These are phyloP conservation scores for Chrysopa pallens DNA, from an alignment of 1,140 invertebrate genomes.

Conservation along the genomic window DNA sequence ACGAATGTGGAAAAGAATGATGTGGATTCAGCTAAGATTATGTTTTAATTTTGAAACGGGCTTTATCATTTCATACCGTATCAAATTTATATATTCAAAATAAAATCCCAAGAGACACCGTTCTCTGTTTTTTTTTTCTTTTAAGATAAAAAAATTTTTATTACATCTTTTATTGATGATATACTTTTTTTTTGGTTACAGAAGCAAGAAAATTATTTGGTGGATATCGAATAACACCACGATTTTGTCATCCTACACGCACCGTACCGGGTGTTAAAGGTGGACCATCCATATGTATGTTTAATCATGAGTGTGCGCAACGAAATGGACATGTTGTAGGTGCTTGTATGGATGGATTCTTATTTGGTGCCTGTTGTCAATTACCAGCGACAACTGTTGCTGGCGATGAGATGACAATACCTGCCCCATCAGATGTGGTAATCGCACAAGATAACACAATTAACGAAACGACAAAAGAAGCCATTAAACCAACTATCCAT, in stretches of 20 bases:
- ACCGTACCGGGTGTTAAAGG: conserved; percentile 21
- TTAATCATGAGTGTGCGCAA: conserved; percentile 75
- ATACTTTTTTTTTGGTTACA: conserved; percentile 15
- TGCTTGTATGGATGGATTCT: conserved; percentile 78
- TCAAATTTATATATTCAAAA: too few relatives aligned
- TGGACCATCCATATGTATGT: conserved; percentile 81
- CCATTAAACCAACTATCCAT: neutral
- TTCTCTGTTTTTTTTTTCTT: too few relatives aligned
- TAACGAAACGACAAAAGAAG: conserved; percentile 1
- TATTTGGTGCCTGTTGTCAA: conserved; percentile 80
- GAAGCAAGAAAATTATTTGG: conserved; percentile 61
- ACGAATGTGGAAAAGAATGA: too few relatives aligned
- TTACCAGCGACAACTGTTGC: conserved; percentile 22
- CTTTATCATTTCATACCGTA: too few relatives aligned
- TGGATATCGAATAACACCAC: conserved; percentile 66
- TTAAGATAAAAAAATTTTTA: too few relatives aligned
- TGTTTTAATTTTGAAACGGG: too few relatives aligned
- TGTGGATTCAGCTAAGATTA: too few relatives aligned
- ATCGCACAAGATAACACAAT: conserved; percentile 12
- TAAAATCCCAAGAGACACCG: too few relatives aligned
- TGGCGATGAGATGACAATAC: neutral
- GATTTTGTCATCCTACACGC: conserved; percentile 42
- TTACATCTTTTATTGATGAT: too few relatives aligned
- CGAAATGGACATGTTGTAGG: conserved; percentile 67
- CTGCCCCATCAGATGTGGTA: conserved; percentile 2